These are phyloP conservation scores for Lycopodina hypogea DNA, from an alignment of 37 sponge, comb jelly and placozoan genomes.

Conservation along the genomic window DNA sequence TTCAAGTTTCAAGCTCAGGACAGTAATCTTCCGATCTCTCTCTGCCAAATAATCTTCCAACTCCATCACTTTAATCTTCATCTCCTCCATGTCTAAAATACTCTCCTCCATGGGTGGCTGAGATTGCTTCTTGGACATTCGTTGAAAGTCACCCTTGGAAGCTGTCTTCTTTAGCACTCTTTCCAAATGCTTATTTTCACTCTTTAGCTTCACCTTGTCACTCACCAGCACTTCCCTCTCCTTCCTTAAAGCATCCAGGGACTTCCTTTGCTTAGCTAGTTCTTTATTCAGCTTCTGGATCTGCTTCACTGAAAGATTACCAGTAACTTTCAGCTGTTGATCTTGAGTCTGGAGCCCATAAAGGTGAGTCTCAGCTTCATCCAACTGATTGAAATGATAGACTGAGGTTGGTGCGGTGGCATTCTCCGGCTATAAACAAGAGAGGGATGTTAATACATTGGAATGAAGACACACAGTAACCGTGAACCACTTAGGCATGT, in stretches of 20 bases:
- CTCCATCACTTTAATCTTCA: conserved; percentile 8
- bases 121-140: neutral
- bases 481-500: too few relatives aligned
- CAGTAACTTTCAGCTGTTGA: neutral
- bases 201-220: conserved; percentile 19
- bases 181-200: conserved; percentile 18
- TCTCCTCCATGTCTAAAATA: conserved; percentile 6
- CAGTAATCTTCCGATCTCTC: conserved; percentile 7
- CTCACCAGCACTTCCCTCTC: conserved; percentile 22
- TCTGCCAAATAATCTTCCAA: conserved; percentile 16
- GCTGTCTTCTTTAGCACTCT: conserved; percentile 17
- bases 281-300: conserved; percentile 43
- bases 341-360: conserved; percentile 7
- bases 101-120: neutral
- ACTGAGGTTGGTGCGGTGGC: neutral
- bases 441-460: too few relatives aligned
- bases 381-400: neutral
- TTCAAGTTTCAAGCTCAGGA: neutral
- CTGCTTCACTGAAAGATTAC: conserved; percentile 19
- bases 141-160: conserved; percentile 7
- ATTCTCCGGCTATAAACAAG: neutral
- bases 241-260: conserved; percentile 32
- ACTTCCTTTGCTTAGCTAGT: conserved; percentile 30
- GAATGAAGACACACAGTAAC: too few relatives aligned
- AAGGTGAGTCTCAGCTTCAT: neutral